A percentile compares a stretch with the other conserved stretches of the same genome.
Conservation (phyloP, 2,113 vertebrate genomes). For the Oophaga pumilio region DNA sequence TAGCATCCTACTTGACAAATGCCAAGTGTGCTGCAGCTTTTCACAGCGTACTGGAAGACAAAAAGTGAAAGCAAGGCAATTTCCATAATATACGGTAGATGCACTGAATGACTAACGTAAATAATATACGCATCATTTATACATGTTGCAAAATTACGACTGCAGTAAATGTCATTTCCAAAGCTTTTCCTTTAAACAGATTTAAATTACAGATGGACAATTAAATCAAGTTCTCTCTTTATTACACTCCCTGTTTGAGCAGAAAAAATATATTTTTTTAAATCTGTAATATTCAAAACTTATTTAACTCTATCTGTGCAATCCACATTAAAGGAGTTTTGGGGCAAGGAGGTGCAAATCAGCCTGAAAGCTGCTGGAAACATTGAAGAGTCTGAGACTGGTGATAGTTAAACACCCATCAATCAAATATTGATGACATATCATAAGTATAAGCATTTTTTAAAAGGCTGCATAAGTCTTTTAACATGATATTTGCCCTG, state of each 20-base stretch:
- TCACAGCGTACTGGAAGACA: constrained; percentile 36
- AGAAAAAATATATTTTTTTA: not conserved
- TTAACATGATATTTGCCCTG: too few relatives aligned
- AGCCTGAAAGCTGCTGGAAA: too few relatives aligned
- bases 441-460: too few relatives aligned
- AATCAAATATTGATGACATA: too few relatives aligned
- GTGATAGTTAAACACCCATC: too few relatives aligned
- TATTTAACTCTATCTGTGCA: not conserved
- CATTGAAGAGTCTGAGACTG: too few relatives aligned
- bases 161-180: constrained; percentile 25
- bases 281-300: not conserved
- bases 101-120: constrained; percentile 44
- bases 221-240: constrained; percentile 7
- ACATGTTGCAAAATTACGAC: not conserved
- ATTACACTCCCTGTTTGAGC: not conserved
- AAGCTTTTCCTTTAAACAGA: constrained; percentile 10
- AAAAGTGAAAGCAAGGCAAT: constrained; percentile 37
- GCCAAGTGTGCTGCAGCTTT: constrained; percentile 41
- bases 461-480: too few relatives aligned
- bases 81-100: constrained; percentile 45
- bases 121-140: constrained; percentile 51
- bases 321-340: not conserved
- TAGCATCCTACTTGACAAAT: constrained; percentile 53
- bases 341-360: too few relatives aligned
- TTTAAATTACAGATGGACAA: constrained; percentile 22